These are phyloP conservation scores for Sycon ciliatum DNA, from an alignment of 37 sponge, comb jelly and placozoan species.

Conservation along the genomic window DNA sequence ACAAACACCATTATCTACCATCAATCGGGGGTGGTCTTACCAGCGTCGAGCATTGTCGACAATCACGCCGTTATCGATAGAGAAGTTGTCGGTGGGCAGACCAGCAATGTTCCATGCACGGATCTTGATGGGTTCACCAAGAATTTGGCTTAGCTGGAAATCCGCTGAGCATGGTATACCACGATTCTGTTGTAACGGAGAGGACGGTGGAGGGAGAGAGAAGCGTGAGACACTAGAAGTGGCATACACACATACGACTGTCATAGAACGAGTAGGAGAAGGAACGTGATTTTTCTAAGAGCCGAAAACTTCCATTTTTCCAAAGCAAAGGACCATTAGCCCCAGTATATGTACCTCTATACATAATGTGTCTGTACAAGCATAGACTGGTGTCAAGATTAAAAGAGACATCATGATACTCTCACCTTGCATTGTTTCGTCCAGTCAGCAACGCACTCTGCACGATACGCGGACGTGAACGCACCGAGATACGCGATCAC, in stretches of 20 bases:
- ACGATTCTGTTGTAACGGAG: constrained; percentile 31
- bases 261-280: too few relatives aligned
- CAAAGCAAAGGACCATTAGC: background rate
- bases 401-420: background rate
- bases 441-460: constrained; percentile 60
- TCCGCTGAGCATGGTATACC: constrained; percentile 73
- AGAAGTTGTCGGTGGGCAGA: constrained; percentile 88
- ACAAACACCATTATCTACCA: too few relatives aligned
- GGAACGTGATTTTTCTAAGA: too few relatives aligned
- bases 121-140: constrained; percentile 99
- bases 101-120: constrained; percentile 97
- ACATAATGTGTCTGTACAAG: background rate
- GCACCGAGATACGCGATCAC: constrained; percentile 96
- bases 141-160: constrained; percentile 76
- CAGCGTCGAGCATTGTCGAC: constrained; percentile 92
- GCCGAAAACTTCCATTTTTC: too few relatives aligned
- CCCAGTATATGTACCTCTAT: background rate
- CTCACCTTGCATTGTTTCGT: constrained; percentile 59
- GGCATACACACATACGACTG: too few relatives aligned
- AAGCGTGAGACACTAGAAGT: too few relatives aligned
- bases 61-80: constrained; percentile 94
- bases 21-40: too few relatives aligned
- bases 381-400: background rate
- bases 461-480: constrained; percentile 81
- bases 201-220: too few relatives aligned